Evolutionary conservation across 2,888 invertebrate species (phyloP).

Genomic region (Epicampocera succincta): DNA sequence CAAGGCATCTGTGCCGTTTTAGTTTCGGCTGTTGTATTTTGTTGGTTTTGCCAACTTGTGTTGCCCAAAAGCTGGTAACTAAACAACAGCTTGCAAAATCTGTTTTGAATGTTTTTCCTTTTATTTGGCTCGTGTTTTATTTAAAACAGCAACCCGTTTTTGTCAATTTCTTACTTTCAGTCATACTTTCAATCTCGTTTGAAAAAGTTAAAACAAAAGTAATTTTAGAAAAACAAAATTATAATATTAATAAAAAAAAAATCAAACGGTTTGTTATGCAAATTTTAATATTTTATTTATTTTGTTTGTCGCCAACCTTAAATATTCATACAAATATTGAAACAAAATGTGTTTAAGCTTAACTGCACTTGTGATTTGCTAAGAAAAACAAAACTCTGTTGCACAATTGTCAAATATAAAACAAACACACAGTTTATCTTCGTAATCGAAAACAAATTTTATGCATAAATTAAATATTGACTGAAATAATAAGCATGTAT

Average conservation of each 20-base stretch:
- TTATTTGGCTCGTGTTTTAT: neutral
- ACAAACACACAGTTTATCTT: neutral
- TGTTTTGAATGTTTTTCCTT: neutral
- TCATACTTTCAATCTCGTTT: slow-evolving; percentile 19
- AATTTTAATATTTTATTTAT: slow-evolving; percentile 35
- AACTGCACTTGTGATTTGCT: slow-evolving; percentile 28
- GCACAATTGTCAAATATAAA: slow-evolving; percentile 45
- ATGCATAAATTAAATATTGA: slow-evolving; percentile 54
- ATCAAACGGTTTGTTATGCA: slow-evolving; percentile 56
- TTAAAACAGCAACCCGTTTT: neutral
- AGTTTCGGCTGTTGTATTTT: too few species aligned
- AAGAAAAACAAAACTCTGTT: slow-evolving; percentile 23
- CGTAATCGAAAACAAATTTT: slow-evolving; percentile 2
- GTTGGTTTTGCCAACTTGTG: neutral
- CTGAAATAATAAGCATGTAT: slow-evolving; percentile 35
- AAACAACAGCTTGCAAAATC: slow-evolving; percentile 25
- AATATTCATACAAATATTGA: slow-evolving; percentile 31
- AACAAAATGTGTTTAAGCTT: slow-evolving; percentile 26
- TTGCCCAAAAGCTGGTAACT: neutral
- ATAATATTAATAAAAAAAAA: slow-evolving; percentile 27
- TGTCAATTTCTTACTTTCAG: slow-evolving; percentile 15
- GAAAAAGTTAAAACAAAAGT: slow-evolving; percentile 10
- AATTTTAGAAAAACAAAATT: slow-evolving; percentile 18
- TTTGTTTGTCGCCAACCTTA: neutral
- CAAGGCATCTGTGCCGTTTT: too few species aligned